Conservation (phyloP, 2,113 vertebrate genomes). For the Cinclus cinclus region DNA sequence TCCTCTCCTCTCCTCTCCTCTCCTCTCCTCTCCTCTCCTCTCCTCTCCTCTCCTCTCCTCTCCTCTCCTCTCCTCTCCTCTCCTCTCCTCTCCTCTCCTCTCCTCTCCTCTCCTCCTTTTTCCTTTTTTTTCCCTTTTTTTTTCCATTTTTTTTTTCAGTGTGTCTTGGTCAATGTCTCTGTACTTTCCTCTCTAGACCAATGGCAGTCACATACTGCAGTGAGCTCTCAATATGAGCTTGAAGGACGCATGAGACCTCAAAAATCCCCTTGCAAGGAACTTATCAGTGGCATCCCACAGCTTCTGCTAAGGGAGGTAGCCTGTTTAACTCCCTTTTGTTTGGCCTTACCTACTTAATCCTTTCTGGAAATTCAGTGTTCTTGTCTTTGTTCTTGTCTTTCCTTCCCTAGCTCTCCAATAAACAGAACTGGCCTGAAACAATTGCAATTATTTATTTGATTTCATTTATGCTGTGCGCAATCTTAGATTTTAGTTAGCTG, state of each 20-base stretch:
- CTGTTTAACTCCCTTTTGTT: not conserved
- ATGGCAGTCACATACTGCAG: not conserved
- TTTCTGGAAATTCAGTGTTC: conserved; percentile 25
- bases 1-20: too few species aligned
- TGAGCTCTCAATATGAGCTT: not conserved
- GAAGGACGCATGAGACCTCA: not conserved
- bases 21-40: too few species aligned
- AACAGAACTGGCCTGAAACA: conserved; percentile 43
- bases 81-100: too few species aligned
- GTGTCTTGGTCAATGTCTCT: not conserved
- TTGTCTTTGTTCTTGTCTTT: not conserved
- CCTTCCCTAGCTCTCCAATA: conserved; percentile 1
- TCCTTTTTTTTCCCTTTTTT: too few species aligned
- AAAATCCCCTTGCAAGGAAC: conserved; percentile 14
- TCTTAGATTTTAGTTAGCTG: conserved; percentile 12
- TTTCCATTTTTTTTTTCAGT: too few species aligned
- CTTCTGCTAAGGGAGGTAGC: not conserved
- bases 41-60: too few species aligned
- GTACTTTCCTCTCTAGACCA: not conserved
- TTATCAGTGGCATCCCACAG: not conserved
- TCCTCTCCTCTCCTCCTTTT: too few species aligned
- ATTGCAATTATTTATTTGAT: conserved; percentile 46
- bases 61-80: too few species aligned
- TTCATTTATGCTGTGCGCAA: conserved; percentile 2
- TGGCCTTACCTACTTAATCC: not conserved